Conservation (phyloP, 2,113 vertebrate species). For the Emydura subglobosa region DNA sequence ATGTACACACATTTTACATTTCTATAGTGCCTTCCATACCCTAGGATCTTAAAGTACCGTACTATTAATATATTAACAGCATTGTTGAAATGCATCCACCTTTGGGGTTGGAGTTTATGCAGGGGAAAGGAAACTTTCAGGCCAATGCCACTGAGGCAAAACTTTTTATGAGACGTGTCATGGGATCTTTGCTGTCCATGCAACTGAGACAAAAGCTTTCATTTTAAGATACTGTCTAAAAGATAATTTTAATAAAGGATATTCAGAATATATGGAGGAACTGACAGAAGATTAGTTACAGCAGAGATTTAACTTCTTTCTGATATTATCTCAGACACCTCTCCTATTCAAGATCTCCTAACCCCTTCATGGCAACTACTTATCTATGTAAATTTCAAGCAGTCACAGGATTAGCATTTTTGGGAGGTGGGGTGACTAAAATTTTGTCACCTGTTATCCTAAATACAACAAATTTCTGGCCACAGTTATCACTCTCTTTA, state of each 20-base stretch:
- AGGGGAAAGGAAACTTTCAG: not conserved
- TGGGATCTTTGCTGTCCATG: not conserved
- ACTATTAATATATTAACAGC: not conserved
- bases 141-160: not conserved
- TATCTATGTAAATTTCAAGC: not conserved
- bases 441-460: not conserved
- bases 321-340: not conserved
- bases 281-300: not conserved
- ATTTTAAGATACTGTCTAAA: not conserved
- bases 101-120: not conserved
- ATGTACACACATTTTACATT: slow-evolving; percentile 57
- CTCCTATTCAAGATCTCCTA: not conserved
- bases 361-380: not conserved
- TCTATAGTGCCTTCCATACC: slow-evolving; percentile 45
- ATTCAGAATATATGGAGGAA: not conserved
- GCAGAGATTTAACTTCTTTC: not conserved
- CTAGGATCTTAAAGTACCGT: not conserved
- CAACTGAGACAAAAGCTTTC: not conserved
- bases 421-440: not conserved
- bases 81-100: not conserved
- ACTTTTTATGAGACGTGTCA: not conserved
- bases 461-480: slow-evolving; percentile 13
- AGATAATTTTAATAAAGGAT: not conserved
- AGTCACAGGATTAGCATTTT: not conserved
- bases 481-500: not conserved